Conservation (phyloP, 1,140 invertebrate species). For the Bombus superbus region DNA sequence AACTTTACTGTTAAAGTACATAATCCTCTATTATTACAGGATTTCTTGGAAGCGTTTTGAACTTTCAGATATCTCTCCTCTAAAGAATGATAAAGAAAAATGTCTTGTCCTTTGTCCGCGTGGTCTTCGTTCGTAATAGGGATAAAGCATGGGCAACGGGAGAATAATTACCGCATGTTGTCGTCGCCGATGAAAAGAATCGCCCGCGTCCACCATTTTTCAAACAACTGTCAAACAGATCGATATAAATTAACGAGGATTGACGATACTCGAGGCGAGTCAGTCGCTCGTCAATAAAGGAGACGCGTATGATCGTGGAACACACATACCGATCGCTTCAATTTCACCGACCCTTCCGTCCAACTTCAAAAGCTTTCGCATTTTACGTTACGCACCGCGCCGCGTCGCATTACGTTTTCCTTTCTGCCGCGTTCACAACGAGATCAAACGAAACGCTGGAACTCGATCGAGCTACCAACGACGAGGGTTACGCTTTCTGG, state of each 20-base stretch:
- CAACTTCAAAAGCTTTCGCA: conserved; percentile 64
- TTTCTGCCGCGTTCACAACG: conserved; percentile 52
- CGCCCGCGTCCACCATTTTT: neutral
- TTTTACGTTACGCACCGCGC: conserved; percentile 61
- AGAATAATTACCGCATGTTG: neutral
- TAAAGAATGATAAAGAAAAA: neutral
- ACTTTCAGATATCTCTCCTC: neutral
- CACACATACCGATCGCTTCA: conserved; percentile 63
- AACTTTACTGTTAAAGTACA: neutral
- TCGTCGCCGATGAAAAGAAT: neutral
- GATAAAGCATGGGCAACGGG: neutral
- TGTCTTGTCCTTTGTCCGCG: neutral
- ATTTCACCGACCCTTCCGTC: conserved; percentile 59
- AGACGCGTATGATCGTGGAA: conserved; percentile 40
- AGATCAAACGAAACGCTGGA: conserved; percentile 46
- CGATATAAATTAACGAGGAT: conserved; percentile 41
- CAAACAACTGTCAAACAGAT: neutral
- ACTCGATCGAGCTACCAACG: conserved; percentile 12
- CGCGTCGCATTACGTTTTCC: conserved; percentile 62
- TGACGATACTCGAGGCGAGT: conserved; percentile 29
- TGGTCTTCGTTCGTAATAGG: neutral
- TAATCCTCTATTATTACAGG: neutral
- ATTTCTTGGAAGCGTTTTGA: neutral
- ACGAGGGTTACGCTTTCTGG: neutral
- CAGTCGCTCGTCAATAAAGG: conserved; percentile 48